Evolutionary conservation across 2,113 vertebrate genomes (phyloP), one percentile per base, ranked within the genome.

Genomic region (Donacobius atricapilla): DNA sequence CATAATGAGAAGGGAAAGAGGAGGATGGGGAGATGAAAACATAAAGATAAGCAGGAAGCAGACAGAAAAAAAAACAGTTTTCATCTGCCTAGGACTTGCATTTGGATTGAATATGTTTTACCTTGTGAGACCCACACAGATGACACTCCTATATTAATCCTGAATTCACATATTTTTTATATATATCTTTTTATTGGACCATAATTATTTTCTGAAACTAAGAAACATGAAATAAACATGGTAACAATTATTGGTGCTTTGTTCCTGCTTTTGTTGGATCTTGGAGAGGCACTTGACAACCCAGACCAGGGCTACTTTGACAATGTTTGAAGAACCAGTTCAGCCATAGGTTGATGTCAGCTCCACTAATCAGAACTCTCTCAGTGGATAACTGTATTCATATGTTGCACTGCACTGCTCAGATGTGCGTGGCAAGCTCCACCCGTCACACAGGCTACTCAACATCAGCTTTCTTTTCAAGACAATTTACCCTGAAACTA

Each of bases 181-280:
- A 18, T 42, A 15, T 47, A n/a, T 77, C 89, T 96, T 96, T 94
- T 93, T 45, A 66, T 7, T 58, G 35, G 71, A 90, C 68, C 4
- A 2, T 86, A 91, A 91, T 90, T 93, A 83, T 80, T 83, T 96
- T 91, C 61, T 47, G 79, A 95, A 96, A 87, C 85, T 88, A 93
- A 93, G 93, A 96, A 96, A 96, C 56, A 83, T 90, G 71, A 88
- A 50, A 95, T 80, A 96, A 97, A 96, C 88, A 94, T 95, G 94
- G 95, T 90, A 96, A 97, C 93, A 96, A 96, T 97, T 96, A 96
- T 68, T 33, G 13, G 51, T 90, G 75, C 90, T 96, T 97, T 96
- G 85, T 96, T 96, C 82, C 76, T 94, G 93, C 93, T 97, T 97
- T 97, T 96, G 58, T 97, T 96, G 96, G 94, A 94, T 83, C 89